phyloP scores from a whole-genome alignment of 2,888 invertebrate genomes.

The Ichneumoninae sp. region DNA sequence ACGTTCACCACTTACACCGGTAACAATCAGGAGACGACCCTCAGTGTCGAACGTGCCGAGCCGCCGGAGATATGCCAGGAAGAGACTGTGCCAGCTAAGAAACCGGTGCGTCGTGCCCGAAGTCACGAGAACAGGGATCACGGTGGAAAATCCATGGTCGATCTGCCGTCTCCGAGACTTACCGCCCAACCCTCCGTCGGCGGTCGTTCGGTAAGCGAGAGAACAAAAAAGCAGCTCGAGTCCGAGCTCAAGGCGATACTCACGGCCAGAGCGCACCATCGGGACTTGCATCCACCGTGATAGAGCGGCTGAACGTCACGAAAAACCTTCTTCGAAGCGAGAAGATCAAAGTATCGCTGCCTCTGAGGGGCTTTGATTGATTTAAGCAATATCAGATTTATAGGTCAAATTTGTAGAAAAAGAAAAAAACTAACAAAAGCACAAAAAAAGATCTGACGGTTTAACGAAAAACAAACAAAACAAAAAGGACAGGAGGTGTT shows the following conservation, averaged over 20 bases:
- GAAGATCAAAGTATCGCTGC: conserved; percentile 75
- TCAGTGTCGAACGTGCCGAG: conserved; percentile 71
- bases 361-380: conserved; percentile 84
- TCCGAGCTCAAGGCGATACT: conserved; percentile 83
- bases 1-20: conserved; percentile 74
- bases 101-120: conserved; percentile 80
- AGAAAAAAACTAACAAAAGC: conserved; percentile 70
- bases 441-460: conserved; percentile 73
- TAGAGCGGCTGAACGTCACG: conserved; percentile 65
- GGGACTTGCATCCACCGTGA: conserved; percentile 83
- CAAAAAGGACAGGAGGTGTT: conserved; percentile 54
- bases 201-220: conserved; percentile 81
- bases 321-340: conserved; percentile 67
- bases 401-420: conserved; percentile 83
- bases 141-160: conserved; percentile 73
- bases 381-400: conserved; percentile 84
- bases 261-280: conserved; percentile 82
- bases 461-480: conserved; percentile 66
- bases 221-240: conserved; percentile 82
- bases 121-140: conserved; percentile 81
- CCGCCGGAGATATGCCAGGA: conserved; percentile 50
- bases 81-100: conserved; percentile 71
- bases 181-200: conserved; percentile 81
- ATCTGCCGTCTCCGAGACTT: conserved; percentile 78
- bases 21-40: conserved; percentile 74